Evolutionary conservation across 2,888 invertebrate species (phyloP).

Genomic region (Sphecodes monilicornis): DNA sequence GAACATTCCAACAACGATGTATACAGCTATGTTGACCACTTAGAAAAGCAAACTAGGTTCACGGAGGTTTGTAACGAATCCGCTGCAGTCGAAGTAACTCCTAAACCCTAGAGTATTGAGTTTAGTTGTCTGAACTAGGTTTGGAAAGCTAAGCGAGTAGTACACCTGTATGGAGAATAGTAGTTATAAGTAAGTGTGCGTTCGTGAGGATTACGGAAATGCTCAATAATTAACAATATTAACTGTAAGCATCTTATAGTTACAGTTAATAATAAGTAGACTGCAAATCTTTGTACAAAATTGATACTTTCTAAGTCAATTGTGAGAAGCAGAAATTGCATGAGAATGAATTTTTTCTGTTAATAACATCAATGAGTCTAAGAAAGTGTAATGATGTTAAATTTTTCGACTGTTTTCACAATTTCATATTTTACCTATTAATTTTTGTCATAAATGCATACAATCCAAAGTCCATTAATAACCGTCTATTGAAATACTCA

Average conservation of each 20-base stretch:
- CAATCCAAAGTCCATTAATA: too few species aligned
- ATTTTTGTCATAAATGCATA: too few species aligned
- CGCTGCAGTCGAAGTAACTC: constrained; percentile 27
- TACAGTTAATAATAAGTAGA: background rate
- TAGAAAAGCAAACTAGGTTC: constrained; percentile 7
- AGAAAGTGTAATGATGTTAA: too few species aligned
- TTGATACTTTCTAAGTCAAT: too few species aligned
- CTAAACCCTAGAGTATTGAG: constrained; percentile 30
- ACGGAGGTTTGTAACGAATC: constrained; percentile 6
- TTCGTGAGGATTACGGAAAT: background rate
- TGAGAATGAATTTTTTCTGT: too few species aligned
- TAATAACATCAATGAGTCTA: too few species aligned
- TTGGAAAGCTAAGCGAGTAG: constrained; percentile 11
- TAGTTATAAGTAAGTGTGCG: background rate
- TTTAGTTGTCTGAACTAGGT: constrained; percentile 25
- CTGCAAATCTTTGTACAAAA: background rate
- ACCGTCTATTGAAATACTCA: too few species aligned
- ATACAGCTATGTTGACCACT: background rate
- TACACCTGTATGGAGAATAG: constrained; percentile 6
- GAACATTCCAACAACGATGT: background rate
- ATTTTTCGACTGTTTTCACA: too few species aligned
- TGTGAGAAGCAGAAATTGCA: too few species aligned
- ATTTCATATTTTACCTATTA: too few species aligned
- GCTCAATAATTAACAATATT: background rate
- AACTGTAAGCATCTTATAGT: background rate